Evolutionary conservation across 2,797 vertebrate species (phyloP), one percentile per base, ranked within the genome.

Genomic region (Sylvia borin): DNA sequence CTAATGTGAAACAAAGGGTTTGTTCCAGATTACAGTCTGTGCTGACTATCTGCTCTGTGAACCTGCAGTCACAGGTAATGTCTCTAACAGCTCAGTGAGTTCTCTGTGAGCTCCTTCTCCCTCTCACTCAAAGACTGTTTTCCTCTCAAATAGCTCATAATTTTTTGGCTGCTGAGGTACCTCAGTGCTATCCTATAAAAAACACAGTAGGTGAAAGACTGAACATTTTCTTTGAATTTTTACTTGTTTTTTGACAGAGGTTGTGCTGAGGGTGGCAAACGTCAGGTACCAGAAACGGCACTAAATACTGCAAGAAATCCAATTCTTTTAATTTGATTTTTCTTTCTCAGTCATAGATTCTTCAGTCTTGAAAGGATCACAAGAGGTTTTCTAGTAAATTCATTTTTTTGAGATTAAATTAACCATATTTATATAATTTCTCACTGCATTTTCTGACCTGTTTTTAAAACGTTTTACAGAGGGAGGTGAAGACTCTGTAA

Each of bases 1-100:
- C 34, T 92, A 90, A 93, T 77, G 67, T 91, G 81, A 89, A 77
- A 90, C 67, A 90, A 91, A 93, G 70, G 51, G 55, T 79, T 92
- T 92, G 74, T 82, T 95, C 88, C 84, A 87, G 84, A 54, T 70
- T 85, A 11, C 32, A 42, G 62, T 9, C 48, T 73, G 62, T 66
- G 40, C 25, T 81, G 73, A 3, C 54, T 90, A 75, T 78, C 50
- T 70, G 77, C 89, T 93, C 80, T 84, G 57, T 72, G 79, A 78
- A 15, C 47, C 48, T 88, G 72, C 74, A 68, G 83, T 47, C 80
- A 71, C 77, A 87, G 55, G 65, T 51, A 66, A 75, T 21, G 29
- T 2, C 1, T 48, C 74, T 60, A 79, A 76, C 57, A 92, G 17
- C 60, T 86, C 74, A 24, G 21, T 20, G 22, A 78, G 66, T 22